Conservation (phyloP, 1,140 invertebrate genomes). For the Megalopta genalis region DNA sequence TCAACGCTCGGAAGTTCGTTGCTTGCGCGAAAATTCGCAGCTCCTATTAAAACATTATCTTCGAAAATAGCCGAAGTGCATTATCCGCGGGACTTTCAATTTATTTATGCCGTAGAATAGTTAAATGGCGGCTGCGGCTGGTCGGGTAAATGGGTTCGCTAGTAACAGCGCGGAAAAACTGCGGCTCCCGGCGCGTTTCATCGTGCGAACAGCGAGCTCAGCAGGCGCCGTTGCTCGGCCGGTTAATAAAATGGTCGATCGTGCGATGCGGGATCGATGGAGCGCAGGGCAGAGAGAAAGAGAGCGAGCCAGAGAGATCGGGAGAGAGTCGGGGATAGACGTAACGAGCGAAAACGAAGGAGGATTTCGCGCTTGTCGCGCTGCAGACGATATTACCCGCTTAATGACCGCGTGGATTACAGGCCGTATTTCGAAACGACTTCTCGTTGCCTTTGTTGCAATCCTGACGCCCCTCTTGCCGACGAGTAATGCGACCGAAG, state of each 20-base stretch:
- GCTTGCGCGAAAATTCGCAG: too few relatives aligned
- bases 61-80: too few relatives aligned
- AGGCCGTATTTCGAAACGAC: constrained; percentile 19
- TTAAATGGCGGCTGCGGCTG: neutral
- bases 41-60: too few relatives aligned
- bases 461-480: neutral
- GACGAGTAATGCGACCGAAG: neutral
- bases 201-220: constrained; percentile 4
- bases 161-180: neutral
- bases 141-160: neutral
- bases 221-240: neutral
- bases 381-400: constrained; percentile 18
- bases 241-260: neutral
- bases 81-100: too few relatives aligned
- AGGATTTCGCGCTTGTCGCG: constrained; percentile 2
- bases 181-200: neutral
- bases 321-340: too few relatives aligned
- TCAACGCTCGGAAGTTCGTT: too few relatives aligned
- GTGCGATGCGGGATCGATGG: neutral
- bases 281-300: neutral
- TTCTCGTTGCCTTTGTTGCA: neutral
- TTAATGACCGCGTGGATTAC: constrained; percentile 39
- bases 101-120: too few relatives aligned
- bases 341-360: neutral
- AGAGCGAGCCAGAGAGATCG: neutral